A percentile compares a stretch with the other conserved stretches of the same genome.
Evolutionary conservation across 2,113 vertebrate genomes (phyloP).

Genomic region (Trogon surrucura): DNA sequence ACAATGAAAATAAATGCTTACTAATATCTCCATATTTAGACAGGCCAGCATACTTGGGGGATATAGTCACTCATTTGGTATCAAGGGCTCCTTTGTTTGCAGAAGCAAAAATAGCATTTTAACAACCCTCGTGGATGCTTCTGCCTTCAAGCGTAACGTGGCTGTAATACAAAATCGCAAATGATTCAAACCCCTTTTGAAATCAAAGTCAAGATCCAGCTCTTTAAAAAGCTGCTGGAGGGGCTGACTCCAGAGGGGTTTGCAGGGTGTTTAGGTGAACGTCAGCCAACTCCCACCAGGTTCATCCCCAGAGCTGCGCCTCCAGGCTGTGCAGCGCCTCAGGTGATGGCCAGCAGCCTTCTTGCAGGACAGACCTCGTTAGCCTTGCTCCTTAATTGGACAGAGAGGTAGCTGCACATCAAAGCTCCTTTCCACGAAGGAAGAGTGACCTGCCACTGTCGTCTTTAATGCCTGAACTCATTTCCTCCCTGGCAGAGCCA

Average conservation of each 20-base stretch:
- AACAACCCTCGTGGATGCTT: not conserved
- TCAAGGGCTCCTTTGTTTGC: constrained; percentile 39
- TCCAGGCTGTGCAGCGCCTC: accelerated
- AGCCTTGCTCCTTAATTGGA: not conserved
- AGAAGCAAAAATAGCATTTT: constrained; percentile 58
- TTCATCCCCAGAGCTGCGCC: accelerated
- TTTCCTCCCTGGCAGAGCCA: not conserved
- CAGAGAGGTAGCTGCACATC: not conserved
- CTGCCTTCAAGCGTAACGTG: not conserved
- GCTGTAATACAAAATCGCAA: not conserved
- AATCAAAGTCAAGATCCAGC: not conserved
- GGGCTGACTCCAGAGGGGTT: not conserved
- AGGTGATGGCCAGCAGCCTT: not conserved
- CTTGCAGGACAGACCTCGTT: not conserved
- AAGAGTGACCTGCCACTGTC: not conserved
- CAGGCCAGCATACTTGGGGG: constrained; percentile 10
- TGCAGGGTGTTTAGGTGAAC: not conserved
- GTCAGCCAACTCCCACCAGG: accelerated
- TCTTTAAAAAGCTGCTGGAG: not conserved
- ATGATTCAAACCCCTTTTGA: not conserved
- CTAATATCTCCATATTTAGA: constrained; percentile 62
- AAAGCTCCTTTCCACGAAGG: not conserved
- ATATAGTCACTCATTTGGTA: constrained; percentile 29
- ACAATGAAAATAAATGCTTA: constrained; percentile 51
- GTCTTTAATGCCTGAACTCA: not conserved